Evolutionary conservation across 2,797 vertebrate species (phyloP).

Genomic region (Avahi laniger): DNA sequence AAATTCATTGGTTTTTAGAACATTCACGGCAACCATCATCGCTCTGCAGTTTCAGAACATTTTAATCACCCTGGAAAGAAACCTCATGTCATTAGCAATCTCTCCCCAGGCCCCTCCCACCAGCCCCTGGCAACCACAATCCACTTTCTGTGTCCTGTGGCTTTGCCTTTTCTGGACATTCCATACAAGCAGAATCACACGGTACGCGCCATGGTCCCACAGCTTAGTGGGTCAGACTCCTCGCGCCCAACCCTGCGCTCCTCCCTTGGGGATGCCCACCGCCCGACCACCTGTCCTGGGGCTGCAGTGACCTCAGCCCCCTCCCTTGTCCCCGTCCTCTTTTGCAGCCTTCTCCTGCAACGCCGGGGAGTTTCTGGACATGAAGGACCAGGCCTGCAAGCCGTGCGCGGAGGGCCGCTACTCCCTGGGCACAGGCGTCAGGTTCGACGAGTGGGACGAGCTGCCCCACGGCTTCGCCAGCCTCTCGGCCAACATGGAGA

Average conservation of each 20-base stretch:
- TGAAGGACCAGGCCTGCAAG: conserved; percentile 93
- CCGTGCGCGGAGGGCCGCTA: conserved; percentile 92
- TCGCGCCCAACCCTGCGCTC: background rate
- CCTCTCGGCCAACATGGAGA: conserved; percentile 85
- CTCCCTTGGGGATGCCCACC: background rate
- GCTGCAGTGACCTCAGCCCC: background rate
- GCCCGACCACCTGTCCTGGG: background rate
- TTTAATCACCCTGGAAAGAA: background rate
- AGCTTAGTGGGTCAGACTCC: background rate
- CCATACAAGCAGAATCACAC: background rate
- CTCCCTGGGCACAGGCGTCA: conserved; percentile 94
- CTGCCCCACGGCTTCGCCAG: conserved; percentile 92
- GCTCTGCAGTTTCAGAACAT: background rate
- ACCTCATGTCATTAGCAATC: background rate
- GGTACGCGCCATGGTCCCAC: background rate
- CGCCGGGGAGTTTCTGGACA: conserved; percentile 95
- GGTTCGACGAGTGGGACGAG: conserved; percentile 94
- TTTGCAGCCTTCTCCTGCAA: conserved; percentile 93
- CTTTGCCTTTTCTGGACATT: background rate
- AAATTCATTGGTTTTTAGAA: background rate
- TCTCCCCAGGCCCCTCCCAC: background rate
- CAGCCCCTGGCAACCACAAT: background rate
- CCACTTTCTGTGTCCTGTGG: background rate
- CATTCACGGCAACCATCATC: background rate
- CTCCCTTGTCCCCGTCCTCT: background rate